These are phyloP conservation scores for Phortica variegata DNA, from an alignment of 1,140 invertebrate species.

Conservation along the genomic window DNA sequence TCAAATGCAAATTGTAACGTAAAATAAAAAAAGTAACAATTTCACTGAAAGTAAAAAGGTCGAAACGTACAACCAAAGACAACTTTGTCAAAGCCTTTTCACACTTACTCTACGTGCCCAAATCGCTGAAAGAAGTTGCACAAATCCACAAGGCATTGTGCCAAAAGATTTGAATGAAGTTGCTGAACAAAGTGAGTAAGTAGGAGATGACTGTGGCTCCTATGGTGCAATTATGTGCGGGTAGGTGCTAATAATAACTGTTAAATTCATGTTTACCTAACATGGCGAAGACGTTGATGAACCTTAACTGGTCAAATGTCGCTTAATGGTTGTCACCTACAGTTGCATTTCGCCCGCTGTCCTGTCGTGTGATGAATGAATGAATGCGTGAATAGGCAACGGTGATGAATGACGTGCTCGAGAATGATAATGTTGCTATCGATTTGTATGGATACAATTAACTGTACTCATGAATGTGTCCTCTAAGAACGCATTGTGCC, in stretches of 20 bases:
- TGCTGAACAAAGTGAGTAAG: slow-evolving; percentile 22
- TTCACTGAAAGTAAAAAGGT: not conserved
- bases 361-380: slow-evolving; percentile 30
- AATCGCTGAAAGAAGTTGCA: no score
- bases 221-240: slow-evolving; percentile 48
- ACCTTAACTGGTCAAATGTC: no score
- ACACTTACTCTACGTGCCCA: no score
- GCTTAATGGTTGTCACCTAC: slow-evolving; percentile 50
- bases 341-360: slow-evolving; percentile 9
- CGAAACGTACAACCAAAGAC: no score
- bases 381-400: slow-evolving; percentile 13
- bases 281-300: slow-evolving; percentile 20
- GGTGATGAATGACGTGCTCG: slow-evolving; percentile 36
- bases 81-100: slow-evolving; percentile 42
- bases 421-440: not conserved
- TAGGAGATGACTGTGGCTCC: slow-evolving; percentile 27
- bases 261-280: slow-evolving; percentile 55
- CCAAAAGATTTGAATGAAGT: slow-evolving; percentile 1
- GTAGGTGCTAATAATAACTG: slow-evolving; percentile 55
- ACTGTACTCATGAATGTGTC: no score
- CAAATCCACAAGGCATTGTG: slow-evolving; percentile 19
- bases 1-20: slow-evolving; percentile 55
- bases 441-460: no score
- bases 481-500: no score
- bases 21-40: no score